Conservation (phyloP, 2,888 invertebrate genomes). For the Chalcis sispes region DNA sequence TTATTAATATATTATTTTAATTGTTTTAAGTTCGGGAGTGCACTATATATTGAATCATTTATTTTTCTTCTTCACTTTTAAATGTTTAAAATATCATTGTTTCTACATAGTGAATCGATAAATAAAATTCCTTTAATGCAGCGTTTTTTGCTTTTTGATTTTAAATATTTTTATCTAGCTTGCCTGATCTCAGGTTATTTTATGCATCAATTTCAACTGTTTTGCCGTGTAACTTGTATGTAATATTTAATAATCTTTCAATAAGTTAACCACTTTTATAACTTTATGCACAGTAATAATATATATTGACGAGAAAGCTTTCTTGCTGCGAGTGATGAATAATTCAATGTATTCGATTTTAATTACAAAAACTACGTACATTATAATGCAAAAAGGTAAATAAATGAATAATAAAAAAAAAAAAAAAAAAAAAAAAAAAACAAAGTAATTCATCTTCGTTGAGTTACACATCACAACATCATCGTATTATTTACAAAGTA, state of each 20-base stretch:
- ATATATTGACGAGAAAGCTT: too few species aligned
- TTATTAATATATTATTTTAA: background rate
- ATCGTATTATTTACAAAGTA: too few species aligned
- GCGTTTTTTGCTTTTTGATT: conserved; percentile 21
- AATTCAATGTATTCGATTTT: too few species aligned
- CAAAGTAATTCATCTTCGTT: too few species aligned
- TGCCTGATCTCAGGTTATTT: conserved; percentile 1
- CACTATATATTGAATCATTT: background rate
- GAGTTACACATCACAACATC: too few species aligned
- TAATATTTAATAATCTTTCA: background rate
- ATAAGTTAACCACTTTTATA: conserved; percentile 14
- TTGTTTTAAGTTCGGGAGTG: conserved; percentile 1
- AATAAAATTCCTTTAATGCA: background rate
- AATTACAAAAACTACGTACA: too few species aligned
- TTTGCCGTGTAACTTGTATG: background rate
- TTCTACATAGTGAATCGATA: background rate
- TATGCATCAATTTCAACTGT: background rate
- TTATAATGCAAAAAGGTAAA: too few species aligned
- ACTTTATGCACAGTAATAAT: background rate
- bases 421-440: too few species aligned
- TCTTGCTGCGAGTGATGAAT: too few species aligned
- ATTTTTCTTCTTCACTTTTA: conserved; percentile 4
- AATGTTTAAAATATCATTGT: background rate
- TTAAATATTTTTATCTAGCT: background rate
- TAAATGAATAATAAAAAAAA: too few species aligned